phyloP scores from a whole-genome alignment of 1,140 invertebrate genomes.

The Formica selysi region DNA sequence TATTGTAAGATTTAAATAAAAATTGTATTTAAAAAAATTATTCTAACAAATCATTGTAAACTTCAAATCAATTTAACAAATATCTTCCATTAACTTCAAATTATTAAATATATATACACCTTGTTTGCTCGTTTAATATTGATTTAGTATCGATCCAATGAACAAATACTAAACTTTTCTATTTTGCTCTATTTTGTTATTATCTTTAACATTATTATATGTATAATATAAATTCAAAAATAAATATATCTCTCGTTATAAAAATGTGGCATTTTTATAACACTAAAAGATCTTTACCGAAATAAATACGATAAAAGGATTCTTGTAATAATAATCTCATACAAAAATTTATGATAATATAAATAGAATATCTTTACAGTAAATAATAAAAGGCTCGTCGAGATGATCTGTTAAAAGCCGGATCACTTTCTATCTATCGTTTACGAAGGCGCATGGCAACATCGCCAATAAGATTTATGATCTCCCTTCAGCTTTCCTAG shows the following conservation, averaged over 20 bases:
- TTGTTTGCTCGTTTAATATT: not conserved
- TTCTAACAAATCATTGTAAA: constrained; percentile 11
- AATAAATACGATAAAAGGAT: too few relatives aligned
- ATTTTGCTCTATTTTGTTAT: not conserved
- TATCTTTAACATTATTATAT: not conserved
- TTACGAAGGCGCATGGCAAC: not conserved
- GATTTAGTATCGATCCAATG: not conserved
- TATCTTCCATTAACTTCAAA: not conserved
- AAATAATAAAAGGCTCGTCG: not conserved
- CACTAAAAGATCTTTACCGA: too few relatives aligned
- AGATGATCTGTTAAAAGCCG: not conserved
- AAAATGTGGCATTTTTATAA: too few relatives aligned
- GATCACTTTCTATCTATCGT: not conserved
- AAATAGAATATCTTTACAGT: not conserved
- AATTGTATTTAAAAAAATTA: not conserved
- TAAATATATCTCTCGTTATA: not conserved
- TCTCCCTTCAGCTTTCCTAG: constrained; percentile 72
- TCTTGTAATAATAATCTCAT: constrained; percentile 1
- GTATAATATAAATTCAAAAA: not conserved
- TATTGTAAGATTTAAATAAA: not conserved
- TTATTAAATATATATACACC: not conserved
- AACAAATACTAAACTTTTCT: not conserved
- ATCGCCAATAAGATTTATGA: constrained; percentile 72
- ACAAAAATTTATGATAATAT: not conserved
- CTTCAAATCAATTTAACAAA: not conserved